Evolutionary conservation across 2,888 invertebrate genomes (phyloP).

Genomic region (Trissoscelio sp.): DNA sequence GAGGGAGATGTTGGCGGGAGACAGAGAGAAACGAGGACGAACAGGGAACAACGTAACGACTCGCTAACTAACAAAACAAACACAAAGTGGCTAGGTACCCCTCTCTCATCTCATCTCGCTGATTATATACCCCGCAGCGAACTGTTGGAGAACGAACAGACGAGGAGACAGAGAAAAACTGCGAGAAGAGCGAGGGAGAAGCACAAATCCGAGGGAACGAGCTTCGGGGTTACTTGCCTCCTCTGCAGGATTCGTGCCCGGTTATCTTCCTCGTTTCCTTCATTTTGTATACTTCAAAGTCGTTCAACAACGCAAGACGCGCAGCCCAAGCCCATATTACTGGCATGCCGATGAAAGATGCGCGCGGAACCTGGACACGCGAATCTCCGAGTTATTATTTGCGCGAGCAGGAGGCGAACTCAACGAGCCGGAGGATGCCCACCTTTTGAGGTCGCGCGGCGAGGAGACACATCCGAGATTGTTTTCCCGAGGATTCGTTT

Average conservation of each 20-base stretch:
- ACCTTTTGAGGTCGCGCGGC: constrained; percentile 7
- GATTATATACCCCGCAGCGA: constrained; percentile 80
- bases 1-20: too few species aligned
- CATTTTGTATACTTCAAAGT: constrained; percentile 62
- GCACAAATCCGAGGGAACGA: constrained; percentile 43
- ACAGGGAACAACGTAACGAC: constrained; percentile 75
- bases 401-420: constrained; percentile 8
- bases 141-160: constrained; percentile 62
- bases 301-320: constrained; percentile 24
- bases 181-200: constrained; percentile 26
- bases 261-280: constrained; percentile 55
- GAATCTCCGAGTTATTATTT: constrained; percentile 52
- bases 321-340: constrained; percentile 42
- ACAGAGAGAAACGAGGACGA: too few species aligned
- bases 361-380: constrained; percentile 60
- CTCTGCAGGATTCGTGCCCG: constrained; percentile 30
- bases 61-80: constrained; percentile 82
- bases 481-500: too few species aligned
- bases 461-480: too few species aligned
- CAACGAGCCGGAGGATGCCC: constrained; percentile 1
- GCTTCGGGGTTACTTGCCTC: constrained; percentile 50
- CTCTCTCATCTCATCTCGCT: constrained; percentile 78
- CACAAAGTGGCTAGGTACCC: constrained; percentile 74
- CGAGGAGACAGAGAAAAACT: constrained; percentile 39
- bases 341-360: constrained; percentile 68